Base-by-base conservation (phyloP, 2,113 vertebrate species). In the Oceanites oceanicus region DNA sequence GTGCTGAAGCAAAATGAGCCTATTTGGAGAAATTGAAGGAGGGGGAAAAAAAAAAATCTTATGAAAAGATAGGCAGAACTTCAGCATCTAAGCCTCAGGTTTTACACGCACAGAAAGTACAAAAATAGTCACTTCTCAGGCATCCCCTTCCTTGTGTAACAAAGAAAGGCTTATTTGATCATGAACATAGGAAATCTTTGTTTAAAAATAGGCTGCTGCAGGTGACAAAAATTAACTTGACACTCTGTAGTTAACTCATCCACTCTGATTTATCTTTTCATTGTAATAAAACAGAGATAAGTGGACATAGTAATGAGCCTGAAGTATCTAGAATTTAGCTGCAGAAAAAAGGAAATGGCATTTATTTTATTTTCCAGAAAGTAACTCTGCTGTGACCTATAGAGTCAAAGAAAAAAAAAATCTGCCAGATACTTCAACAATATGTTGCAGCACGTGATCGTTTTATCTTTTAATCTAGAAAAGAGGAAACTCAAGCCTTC, bases 1-100 rank as follows among this genome's bases (percentile, higher is more conserved):
- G 95, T 6, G 98, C 98, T 55, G 98, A 98, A 72, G 98, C 97
- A 96, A 99, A 99, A 88, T 98, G 98, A 83, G 98, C 98, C 98
- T 98, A 86, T 94, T 95, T 15, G 36, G 25, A 87, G 55, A 92
- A 97, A 94, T 42, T 44, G 67, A 62, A 82, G 49, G 26, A 20
- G 7, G 9, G 19, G 8, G 34, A n/a, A 74, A 58, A n/a, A 59
- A 49, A n/a, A 59, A 49, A n/a, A 2, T 8, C 44, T 21, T 29
- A 71, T 8, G 5, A 77, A 47, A 72, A 92, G 44, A 62, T 1
- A 26, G 12, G 30, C 7, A 75, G 47, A 92, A 78, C 11, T 40
- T 84, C 34, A 58, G 12, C n/a, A 47, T 34, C 38, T 52, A 71
- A 83, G 61, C 18, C 8, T 77, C 34, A 47, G 1, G 1, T 38